Evolutionary conservation across 1,140 invertebrate species (phyloP).

Genomic region (Zaprionus nigranus): DNA sequence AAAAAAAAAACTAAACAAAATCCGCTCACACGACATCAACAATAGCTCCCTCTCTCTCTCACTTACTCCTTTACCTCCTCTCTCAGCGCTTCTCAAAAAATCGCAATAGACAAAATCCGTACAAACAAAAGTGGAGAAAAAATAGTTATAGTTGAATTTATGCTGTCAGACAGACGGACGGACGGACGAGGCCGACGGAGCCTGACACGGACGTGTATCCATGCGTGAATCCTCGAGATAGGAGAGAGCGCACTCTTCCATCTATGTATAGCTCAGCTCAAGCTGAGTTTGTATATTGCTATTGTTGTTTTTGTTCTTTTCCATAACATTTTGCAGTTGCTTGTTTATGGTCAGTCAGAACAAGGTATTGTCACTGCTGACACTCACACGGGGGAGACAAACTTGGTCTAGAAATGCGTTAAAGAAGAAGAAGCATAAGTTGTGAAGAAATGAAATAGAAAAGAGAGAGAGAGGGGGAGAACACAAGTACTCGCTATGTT

Average conservation of each 20-base stretch:
- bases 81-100: neutral
- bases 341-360: conserved; percentile 46
- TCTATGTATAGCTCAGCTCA: neutral
- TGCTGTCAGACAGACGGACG: conserved; percentile 28
- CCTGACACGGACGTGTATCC: conserved; percentile 50
- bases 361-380: conserved; percentile 41
- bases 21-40: conserved; percentile 10
- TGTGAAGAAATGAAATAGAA: neutral
- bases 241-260: conserved; percentile 10
- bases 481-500: conserved; percentile 5
- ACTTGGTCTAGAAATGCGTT: conserved; percentile 29
- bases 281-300: conserved; percentile 16
- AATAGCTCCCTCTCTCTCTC: neutral
- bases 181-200: conserved; percentile 9
- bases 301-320: conserved; percentile 23
- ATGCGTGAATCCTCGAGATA: conserved; percentile 56
- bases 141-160: conserved; percentile 16
- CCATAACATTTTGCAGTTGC: conserved; percentile 51
- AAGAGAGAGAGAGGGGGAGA: neutral
- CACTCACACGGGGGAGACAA: conserved; percentile 21
- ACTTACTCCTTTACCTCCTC: neutral
- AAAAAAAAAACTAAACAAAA: conserved; percentile 25
- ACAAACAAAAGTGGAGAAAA: neutral
- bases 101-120: neutral
- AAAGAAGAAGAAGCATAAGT: conserved; percentile 6